Evolutionary conservation across 2,797 vertebrate genomes (phyloP), one percentile per base, ranked within the genome.

Genomic region (Synaphobranchus kaupii): DNA sequence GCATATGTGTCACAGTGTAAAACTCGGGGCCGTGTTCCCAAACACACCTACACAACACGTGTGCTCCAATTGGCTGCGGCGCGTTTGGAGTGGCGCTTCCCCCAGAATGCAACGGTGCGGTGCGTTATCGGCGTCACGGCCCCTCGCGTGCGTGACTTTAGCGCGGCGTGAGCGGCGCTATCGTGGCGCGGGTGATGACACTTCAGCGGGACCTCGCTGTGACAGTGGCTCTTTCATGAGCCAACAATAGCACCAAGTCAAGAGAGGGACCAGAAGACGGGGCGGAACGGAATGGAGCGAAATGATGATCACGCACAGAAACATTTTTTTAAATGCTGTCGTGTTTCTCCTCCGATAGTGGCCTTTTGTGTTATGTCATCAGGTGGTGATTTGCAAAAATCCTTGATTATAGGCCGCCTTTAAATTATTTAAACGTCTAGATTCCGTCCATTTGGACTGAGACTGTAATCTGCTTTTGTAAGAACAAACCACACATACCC

Each of bases 211-310:
- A 93, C 90, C 92, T 90, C 34, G 71, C 90, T 91, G 89, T 91
- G 90, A 90, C 91, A 89, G 91, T 91, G 84, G 28, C 54, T 13
- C 90, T 92, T 90, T 93, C 89, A 83, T 84, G 89, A 88, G 88
- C 92, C 92, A 93, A 93, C 91, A 93, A 91, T 93, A 93, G 91
- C 91, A 85, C 88, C 8, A 66, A 92, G 92, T 93, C 94, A 92
- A 94, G 92, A 93, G 92, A 93, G 92, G 92, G 91, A 91, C 85
- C 86, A 28, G 84, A 81, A 89, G 85, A 91, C 73, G 66, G 66
- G 39, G 39, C 39, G 39, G 86, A 85, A 86, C 84, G 47, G 82
- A 83, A 31, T 28, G 4, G 4, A 52, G 48, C 2, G 80, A 4
- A 52, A 66, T 52, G 48, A 50, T 52, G 12, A 31, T 15, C 25